Base-by-base conservation (phyloP, 2,797 vertebrate species). In the Gobio occitaniae region DNA sequence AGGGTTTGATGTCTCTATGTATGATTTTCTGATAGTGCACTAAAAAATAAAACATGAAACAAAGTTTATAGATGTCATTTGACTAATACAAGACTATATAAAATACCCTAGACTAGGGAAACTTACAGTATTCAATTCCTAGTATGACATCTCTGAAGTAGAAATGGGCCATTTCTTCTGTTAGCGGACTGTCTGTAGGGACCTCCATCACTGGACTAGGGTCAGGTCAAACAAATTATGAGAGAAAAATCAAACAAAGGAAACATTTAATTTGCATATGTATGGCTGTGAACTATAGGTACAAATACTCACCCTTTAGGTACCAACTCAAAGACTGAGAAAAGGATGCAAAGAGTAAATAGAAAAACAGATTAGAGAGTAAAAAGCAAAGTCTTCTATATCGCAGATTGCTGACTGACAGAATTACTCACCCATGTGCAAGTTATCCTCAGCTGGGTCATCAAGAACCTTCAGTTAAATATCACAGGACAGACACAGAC, bases 11-110 rank as follows among this genome's bases (percentile, higher is more conserved):
- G 92, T 99, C 98, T 86, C 98, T 91, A 90, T 99, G 98, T 89
- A 99, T 92, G 90, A 99, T 99, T 95, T 97, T 99, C 94, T 99
- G 97, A 93, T 94, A 98, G 92, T 99, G 98, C 90, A 99, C 98
- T 99, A 79, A 16, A 19, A 63, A 38, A 66, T 69, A 11, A 44
- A 84, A 44, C 66, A 66, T 4, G 48, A 74, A 54, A 56, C 16
- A 48, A 66, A 56, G 21, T 9, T 52, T 38, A 36, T 68, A 16
- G 13, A 36, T 72, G 65, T 5, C n/a, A 65, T 6, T 29, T 48
- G 4, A 3, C 11, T 52, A 29, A 19, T 38, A 61, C 59, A 50
- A 29, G 7, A 6, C 36, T 12, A 19, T 2, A 13, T 77, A 21
- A 36, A 72, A 56, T 2, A 32, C 38, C 2, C n/a, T 16, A 44